phyloP scores from a whole-genome alignment of 2,888 invertebrate species.

The Eudemis profundana region DNA sequence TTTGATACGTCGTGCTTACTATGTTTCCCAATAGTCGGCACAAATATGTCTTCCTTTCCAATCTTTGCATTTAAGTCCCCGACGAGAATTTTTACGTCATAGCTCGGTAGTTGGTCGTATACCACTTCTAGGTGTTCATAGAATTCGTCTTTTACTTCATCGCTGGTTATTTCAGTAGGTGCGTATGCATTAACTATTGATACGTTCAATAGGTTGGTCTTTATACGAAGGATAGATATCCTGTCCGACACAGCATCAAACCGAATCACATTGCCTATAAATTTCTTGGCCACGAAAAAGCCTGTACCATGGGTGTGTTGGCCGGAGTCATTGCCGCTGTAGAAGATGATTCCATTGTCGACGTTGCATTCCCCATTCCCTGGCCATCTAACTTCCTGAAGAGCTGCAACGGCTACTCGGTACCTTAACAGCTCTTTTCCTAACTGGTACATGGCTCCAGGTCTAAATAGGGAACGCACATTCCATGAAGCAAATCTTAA shows the following conservation, averaged over 20 bases:
- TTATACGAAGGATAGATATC: background rate
- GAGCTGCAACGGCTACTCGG: background rate
- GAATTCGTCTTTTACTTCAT: background rate
- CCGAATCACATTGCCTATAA: background rate
- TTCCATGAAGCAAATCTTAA: background rate
- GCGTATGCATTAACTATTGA: background rate
- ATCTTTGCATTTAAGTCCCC: background rate
- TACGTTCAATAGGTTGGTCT: background rate
- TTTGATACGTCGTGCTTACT: background rate
- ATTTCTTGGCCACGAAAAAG: background rate
- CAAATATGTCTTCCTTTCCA: background rate
- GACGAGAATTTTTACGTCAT: background rate
- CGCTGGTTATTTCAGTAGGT: background rate
- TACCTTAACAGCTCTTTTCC: background rate
- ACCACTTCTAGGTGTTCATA: background rate
- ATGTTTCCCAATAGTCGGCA: background rate
- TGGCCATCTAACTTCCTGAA: background rate
- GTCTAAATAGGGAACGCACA: constrained; percentile 1
- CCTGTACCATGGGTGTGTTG: background rate
- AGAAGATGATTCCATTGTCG: background rate
- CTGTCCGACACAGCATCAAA: too few species aligned
- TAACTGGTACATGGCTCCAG: background rate
- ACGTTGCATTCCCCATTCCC: background rate
- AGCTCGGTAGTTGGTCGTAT: background rate
- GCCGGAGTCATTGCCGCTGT: background rate